Conservation (phyloP, 2,113 vertebrate genomes). For the Suricata suricatta region DNA sequence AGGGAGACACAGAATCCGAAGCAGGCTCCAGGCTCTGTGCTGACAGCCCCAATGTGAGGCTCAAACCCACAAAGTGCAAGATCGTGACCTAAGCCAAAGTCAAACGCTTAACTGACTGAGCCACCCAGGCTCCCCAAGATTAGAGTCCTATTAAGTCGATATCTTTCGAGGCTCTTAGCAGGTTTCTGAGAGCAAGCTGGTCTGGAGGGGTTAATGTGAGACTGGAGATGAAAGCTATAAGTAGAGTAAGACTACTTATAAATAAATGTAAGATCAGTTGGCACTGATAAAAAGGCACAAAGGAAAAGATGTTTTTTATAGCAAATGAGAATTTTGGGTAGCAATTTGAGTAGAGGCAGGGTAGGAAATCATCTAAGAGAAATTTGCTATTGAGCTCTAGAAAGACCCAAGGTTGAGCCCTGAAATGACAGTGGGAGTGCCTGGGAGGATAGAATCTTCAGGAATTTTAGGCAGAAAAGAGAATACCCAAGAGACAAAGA, state of each 20-base stretch:
- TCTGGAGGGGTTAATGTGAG: not conserved
- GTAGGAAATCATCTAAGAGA: constrained; percentile 3
- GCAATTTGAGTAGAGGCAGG: not conserved
- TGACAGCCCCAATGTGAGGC: too few relatives aligned
- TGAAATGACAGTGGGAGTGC: not conserved
- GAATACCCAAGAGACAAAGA: not conserved
- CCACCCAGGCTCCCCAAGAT: not conserved
- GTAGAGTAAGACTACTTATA: not conserved
- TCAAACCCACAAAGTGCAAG: too few relatives aligned
- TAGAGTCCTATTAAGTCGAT: not conserved
- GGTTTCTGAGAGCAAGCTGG: not conserved
- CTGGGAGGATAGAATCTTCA: not conserved
- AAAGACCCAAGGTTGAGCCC: not conserved
- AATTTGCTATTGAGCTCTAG: not conserved
- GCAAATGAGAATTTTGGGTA: constrained; percentile 14
- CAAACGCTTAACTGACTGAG: too few relatives aligned
- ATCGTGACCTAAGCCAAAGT: too few relatives aligned
- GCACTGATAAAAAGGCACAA: constrained; percentile 16
- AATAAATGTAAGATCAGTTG: not conserved
- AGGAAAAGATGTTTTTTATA: constrained; percentile 13
- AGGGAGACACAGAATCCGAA: too few relatives aligned
- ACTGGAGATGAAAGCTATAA: not conserved
- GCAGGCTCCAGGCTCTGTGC: too few relatives aligned
- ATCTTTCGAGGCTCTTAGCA: constrained; percentile 28
- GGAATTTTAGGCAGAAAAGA: not conserved